These are phyloP conservation scores for Nematolebias whitei DNA, from an alignment of 2,113 vertebrate genomes.

Conservation along the genomic window DNA sequence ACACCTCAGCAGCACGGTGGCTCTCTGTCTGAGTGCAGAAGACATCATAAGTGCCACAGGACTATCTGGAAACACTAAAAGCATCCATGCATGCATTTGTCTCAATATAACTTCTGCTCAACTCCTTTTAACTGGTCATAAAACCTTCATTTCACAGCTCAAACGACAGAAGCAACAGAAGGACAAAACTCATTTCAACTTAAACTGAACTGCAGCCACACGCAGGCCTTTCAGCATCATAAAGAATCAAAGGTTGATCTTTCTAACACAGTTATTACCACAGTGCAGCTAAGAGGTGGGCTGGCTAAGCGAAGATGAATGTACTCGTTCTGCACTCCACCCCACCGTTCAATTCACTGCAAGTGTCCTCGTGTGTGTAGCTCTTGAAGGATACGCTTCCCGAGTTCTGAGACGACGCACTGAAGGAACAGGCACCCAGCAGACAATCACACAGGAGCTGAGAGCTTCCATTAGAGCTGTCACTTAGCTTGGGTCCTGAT, in stretches of 20 bases:
- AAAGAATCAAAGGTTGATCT: constrained; percentile 48
- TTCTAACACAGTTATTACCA: constrained; percentile 43
- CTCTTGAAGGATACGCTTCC: constrained; percentile 68
- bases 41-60: constrained; percentile 40
- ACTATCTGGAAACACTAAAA: constrained; percentile 57
- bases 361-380: constrained; percentile 60
- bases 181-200: constrained; percentile 13
- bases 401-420: constrained; percentile 47
- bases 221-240: constrained; percentile 21
- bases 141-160: constrained; percentile 11
- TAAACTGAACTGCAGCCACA: not conserved
- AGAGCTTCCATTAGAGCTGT: constrained; percentile 75
- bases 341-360: constrained; percentile 50
- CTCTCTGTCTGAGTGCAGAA: constrained; percentile 41
- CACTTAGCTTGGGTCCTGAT: constrained; percentile 71
- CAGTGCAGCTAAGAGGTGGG: constrained; percentile 38
- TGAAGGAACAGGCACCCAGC: constrained; percentile 62
- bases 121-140: constrained; percentile 28
- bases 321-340: constrained; percentile 54
- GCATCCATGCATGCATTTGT: constrained; percentile 35
- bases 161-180: constrained; percentile 13
- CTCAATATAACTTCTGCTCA: constrained; percentile 16
- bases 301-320: constrained; percentile 56
- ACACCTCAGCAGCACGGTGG: constrained; percentile 38
- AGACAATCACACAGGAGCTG: constrained; percentile 69